Evolutionary conservation across 2,113 vertebrate genomes (phyloP), one percentile per base, ranked within the genome.

Genomic region (Arenaria interpres): DNA sequence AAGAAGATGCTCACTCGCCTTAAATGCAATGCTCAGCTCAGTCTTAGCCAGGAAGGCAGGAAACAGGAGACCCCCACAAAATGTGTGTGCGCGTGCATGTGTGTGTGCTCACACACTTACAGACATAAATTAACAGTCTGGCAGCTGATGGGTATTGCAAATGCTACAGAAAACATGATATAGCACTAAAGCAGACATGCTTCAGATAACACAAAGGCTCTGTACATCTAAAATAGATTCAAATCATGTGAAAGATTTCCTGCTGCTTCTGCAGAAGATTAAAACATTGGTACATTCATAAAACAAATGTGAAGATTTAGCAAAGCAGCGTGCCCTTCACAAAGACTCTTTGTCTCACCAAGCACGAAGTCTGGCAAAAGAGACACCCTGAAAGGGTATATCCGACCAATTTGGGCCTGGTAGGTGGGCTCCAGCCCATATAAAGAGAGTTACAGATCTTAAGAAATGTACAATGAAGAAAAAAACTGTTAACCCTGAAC

Each of bases 221-320:
- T 84, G 51, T 67, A 87, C n/a, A 78, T 78, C 41, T 60, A 84
- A 91, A 93, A 88, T 67, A 91, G 84, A 89, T 82, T 95, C 18
- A 66, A 89, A 88, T 92, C 15, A 96, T 80, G 60, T 90, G 93
- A 94, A 95, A 84, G 84, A 91, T 85, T 92, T 92, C 95, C 94
- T 95, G 90, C 83, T 95, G 93, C 57, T 96, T 75, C 72, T 79
- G 86, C 75, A 79, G 56, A 88, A 96, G 92, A 97, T 95, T 97
- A 88, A 92, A 95, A 88, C 67, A 67, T 74, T n/a, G 57, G 74
- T 64, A 87, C 75, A 93, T 88, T 96, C 80, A 93, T 82, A 62
- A 79, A 80, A 93, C 75, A 96, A 96, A 87, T 33, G 81, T 37
- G 85, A 95, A 90, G 78, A 95, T 82, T 95, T 96, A 95, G 91